phyloP scores from a whole-genome alignment of 2,888 invertebrate genomes.

The Yponomeuta cagnagella region DNA sequence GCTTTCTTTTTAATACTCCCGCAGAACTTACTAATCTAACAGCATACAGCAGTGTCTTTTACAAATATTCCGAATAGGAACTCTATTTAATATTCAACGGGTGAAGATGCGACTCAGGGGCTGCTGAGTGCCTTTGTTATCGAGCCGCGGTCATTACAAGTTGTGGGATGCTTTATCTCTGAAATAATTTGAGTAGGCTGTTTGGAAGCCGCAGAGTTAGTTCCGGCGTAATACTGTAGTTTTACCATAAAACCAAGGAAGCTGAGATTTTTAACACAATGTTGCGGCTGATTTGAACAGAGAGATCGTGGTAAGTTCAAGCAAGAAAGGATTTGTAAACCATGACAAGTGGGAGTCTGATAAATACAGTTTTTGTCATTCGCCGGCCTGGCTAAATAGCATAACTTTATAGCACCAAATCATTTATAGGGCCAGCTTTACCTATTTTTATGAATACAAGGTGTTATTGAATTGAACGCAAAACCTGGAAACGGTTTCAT shows the following conservation, averaged over 20 bases:
- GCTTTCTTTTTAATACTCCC: background rate
- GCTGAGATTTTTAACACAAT: background rate
- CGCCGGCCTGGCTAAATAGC: too few species aligned
- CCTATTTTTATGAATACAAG: too few species aligned
- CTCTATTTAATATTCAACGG: conserved; percentile 6
- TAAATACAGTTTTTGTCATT: background rate
- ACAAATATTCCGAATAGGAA: background rate
- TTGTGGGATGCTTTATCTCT: background rate
- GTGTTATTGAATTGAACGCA: too few species aligned
- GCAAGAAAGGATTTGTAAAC: background rate
- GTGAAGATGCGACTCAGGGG: background rate
- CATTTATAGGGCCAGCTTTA: too few species aligned
- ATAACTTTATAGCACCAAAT: too few species aligned
- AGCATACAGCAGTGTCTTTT: background rate
- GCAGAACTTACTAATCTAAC: background rate
- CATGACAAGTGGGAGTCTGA: background rate
- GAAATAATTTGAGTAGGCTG: background rate
- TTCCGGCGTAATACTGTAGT: background rate
- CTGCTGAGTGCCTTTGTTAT: background rate
- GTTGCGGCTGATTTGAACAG: background rate
- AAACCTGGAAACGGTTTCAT: too few species aligned
- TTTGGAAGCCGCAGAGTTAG: background rate
- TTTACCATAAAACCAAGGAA: background rate
- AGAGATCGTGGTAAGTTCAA: background rate
- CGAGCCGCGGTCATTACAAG: background rate